phyloP scores from a whole-genome alignment of 35 echinoderm and acorn worm genomes.

The Heliocidaris tuberculata region DNA sequence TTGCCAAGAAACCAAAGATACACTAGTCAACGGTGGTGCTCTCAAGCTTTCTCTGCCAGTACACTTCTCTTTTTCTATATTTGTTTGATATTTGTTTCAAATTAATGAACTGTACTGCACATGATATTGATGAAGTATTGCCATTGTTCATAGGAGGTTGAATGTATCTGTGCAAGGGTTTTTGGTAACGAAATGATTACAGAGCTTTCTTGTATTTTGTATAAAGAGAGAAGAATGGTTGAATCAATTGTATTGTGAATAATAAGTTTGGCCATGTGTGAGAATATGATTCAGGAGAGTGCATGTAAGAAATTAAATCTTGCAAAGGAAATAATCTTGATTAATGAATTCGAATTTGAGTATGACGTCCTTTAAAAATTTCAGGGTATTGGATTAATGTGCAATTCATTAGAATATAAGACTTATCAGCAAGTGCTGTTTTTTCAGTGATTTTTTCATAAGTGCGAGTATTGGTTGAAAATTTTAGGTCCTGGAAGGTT shows the following conservation, averaged over 20 bases:
- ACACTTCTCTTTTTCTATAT: background rate
- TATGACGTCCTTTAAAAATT: background rate
- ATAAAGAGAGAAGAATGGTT: background rate
- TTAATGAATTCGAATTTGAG: background rate
- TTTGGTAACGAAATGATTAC: background rate
- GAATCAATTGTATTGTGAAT: background rate
- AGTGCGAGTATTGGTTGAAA: background rate
- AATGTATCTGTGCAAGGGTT: background rate
- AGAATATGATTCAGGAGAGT: background rate
- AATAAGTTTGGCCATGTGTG: background rate
- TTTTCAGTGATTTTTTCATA: background rate
- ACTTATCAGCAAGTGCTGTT: background rate
- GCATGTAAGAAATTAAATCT: background rate
- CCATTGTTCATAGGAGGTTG: background rate
- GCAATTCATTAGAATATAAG: background rate
- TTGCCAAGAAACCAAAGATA: slow-evolving; percentile 27
- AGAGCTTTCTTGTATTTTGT: background rate
- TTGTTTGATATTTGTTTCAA: background rate
- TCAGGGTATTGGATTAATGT: background rate
- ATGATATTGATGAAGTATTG: background rate
- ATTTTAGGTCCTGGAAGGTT: background rate
- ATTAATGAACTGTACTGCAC: background rate
- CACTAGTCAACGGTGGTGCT: background rate
- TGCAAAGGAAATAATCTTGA: background rate
- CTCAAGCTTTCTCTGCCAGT: slow-evolving; percentile 6